Base-by-base conservation (phyloP, 2,888 invertebrate genomes). In the Julus scandinavius region DNA sequence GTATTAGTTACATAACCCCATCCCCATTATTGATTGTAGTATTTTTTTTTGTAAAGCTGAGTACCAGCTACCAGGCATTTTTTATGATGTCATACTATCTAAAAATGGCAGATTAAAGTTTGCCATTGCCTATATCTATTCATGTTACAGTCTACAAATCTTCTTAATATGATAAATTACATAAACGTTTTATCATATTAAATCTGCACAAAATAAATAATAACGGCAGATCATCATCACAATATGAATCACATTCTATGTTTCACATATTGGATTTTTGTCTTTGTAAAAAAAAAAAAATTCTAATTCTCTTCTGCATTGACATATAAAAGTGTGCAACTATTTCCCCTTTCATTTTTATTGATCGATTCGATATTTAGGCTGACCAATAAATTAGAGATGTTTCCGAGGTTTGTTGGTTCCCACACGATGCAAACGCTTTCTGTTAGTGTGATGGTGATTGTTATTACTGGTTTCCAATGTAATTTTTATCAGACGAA, bases 381-480 rank as follows among this genome's bases (percentile, higher is more conserved):
- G 80, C 80, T 80, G 80, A 80, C 80, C 80, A 80, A 80, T 80
- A 80, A 80, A 80, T 80, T 80, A 80, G 80, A 80, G 11, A 80
- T 38, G 80, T 20, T 80, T 80, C 80, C 29, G 38, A 80, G 80
- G 80, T n/a, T 80, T 20, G 80, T 29, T 80, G 80, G 80, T 80
- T 80, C 80, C 80, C 80, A 80, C 80, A 80, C 80, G 80, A 38
- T 80, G 80, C 80, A 80, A 80, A 80, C 80, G 80, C 80, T 80
- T 80, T 38, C 80, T 80, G 80, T 80, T 38, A 80, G 20, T 80
- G 80, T 80, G 80, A 80, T 80, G 80, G 80, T 80, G 80, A 80
- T 80, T 80, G 80, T 80, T 80, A 80, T 80, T 80, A 80, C 80
- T 80, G 80, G 80, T 80, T 80, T 80, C 80, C 80, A 80, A 80